Percentiles rank a stretch among this genome's conserved stretches.
Conservation (phyloP, 2,888 invertebrate genomes). For the Watsonalla cultraria region DNA sequence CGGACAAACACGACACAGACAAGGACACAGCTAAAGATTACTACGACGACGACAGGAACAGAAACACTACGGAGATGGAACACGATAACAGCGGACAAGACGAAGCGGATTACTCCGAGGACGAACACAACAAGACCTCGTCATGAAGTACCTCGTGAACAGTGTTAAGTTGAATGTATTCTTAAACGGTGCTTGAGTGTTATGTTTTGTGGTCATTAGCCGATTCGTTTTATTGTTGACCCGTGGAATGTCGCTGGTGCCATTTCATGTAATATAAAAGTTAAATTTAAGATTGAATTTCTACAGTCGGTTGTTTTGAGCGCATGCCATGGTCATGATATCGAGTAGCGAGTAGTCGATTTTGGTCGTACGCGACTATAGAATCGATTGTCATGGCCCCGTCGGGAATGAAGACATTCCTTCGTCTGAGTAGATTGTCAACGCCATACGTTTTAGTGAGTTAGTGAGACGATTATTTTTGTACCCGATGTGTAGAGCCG, state of each 20-base stretch:
- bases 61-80: constrained; percentile 46
- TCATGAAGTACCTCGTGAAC: constrained; percentile 63
- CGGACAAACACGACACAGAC: constrained; percentile 76
- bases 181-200: constrained; percentile 73
- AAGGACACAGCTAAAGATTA: constrained; percentile 59
- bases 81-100: constrained; percentile 57
- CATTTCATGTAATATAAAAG: constrained; percentile 65
- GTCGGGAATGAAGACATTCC: no score
- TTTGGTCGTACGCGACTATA: neutral
- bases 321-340: constrained; percentile 9
- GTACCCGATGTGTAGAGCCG: constrained; percentile 28
- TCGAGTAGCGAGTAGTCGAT: constrained; percentile 3
- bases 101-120: constrained; percentile 71
- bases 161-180: constrained; percentile 61
- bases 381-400: neutral
- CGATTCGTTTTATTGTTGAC: constrained; percentile 70
- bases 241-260: constrained; percentile 77
- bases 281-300: constrained; percentile 56
- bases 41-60: constrained; percentile 53
- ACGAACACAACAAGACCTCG: constrained; percentile 60
- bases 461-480: constrained; percentile 41
- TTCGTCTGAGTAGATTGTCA: constrained; percentile 1
- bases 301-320: constrained; percentile 32
- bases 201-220: constrained; percentile 69
- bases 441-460: constrained; percentile 18